Conservation (phyloP, 2,797 vertebrate genomes). For the Poecilia velifera region DNA sequence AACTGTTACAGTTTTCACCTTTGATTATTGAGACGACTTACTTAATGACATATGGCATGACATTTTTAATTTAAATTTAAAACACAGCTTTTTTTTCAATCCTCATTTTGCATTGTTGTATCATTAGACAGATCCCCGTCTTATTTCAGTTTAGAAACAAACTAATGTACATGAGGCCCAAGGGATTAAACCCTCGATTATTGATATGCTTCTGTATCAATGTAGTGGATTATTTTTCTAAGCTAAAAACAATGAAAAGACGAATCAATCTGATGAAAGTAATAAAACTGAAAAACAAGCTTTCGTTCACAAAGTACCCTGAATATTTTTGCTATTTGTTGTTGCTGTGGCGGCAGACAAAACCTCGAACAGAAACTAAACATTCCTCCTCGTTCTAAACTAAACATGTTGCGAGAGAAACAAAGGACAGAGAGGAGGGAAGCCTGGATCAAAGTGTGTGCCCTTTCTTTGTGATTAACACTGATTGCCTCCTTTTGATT, state of each 20-base stretch:
- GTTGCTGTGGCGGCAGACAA: conserved; percentile 49
- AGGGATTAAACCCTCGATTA: not conserved
- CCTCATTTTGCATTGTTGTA: not conserved
- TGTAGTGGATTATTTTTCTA: too few relatives aligned
- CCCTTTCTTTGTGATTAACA: conserved; percentile 74
- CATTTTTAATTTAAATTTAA: not conserved
- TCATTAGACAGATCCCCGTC: not conserved
- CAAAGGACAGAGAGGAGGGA: conserved; percentile 24
- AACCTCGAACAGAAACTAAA: conserved; percentile 62
- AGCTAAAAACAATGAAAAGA: not conserved
- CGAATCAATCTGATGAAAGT: not conserved
- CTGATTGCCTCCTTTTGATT: conserved; percentile 69
- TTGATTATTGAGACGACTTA: not conserved
- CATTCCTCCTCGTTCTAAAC: conserved; percentile 28
- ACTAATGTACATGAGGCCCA: not conserved
- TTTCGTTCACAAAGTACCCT: conserved; percentile 12
- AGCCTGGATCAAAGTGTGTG: conserved; percentile 55
- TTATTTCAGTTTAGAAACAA: not conserved
- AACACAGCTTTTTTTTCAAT: not conserved
- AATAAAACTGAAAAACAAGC: conserved; percentile 26
- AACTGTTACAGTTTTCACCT: not conserved
- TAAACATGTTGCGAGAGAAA: conserved; percentile 52
- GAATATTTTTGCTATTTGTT: conserved; percentile 54
- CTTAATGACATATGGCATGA: not conserved
- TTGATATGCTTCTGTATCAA: not conserved